Evolutionary conservation across 2,113 vertebrate genomes (phyloP).

Genomic region (Callorhinus ursinus): DNA sequence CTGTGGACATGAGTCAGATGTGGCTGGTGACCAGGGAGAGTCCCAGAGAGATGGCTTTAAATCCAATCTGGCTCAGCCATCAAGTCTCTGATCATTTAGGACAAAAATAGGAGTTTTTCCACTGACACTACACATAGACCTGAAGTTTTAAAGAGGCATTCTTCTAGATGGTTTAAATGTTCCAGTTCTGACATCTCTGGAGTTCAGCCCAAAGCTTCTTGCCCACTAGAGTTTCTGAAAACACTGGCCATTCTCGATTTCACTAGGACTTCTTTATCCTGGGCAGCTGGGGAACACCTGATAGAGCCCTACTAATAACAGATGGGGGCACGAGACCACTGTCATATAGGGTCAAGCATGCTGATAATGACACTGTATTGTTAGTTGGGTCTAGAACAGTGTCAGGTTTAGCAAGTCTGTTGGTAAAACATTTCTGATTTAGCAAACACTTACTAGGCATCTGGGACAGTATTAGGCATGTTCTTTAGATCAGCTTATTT

Average conservation of each 20-base stretch:
- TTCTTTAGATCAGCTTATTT: background rate
- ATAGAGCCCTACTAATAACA: background rate
- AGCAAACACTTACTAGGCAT: background rate
- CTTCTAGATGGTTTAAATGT: background rate
- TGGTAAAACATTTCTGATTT: background rate
- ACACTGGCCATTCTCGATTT: background rate
- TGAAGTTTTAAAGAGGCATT: background rate
- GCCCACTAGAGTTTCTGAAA: background rate
- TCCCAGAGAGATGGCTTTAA: background rate
- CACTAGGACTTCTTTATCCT: background rate
- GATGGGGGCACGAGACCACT: too few relatives aligned
- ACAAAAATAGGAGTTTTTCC: background rate
- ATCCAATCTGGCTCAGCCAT: background rate
- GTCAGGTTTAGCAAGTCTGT: background rate
- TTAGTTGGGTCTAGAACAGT: background rate
- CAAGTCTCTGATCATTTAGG: background rate
- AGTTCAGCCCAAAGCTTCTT: background rate
- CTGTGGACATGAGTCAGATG: background rate
- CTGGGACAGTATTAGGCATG: background rate
- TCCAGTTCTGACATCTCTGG: background rate
- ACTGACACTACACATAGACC: background rate
- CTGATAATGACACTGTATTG: too few relatives aligned
- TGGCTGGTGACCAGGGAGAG: background rate
- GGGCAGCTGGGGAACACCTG: background rate
- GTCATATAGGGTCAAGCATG: background rate